Percentiles rank a stretch among this genome's conserved stretches.
Evolutionary conservation across 92 coral and sea anemone genomes (phyloP).

Genomic region (Zoanthus gigantus): DNA sequence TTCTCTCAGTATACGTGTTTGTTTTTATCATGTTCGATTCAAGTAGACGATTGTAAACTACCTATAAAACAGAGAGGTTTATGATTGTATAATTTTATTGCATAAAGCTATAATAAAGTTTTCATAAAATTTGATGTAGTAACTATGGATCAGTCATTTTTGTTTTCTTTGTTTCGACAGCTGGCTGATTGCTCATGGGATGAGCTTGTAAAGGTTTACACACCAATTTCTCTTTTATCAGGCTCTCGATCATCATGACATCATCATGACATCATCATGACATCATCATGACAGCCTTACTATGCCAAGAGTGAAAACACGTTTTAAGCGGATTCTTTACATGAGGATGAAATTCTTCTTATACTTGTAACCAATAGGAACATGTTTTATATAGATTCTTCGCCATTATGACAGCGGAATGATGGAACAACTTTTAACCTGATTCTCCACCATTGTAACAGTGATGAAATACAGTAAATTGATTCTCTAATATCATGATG

Average conservation of each 20-base stretch:
- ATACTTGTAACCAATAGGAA: too few species aligned
- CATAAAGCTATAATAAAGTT: too few species aligned
- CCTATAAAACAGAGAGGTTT: too few species aligned
- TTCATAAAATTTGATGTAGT: background rate
- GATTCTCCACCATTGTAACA: background rate
- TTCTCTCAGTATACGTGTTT: too few species aligned
- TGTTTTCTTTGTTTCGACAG: constrained; percentile 56
- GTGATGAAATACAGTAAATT: background rate
- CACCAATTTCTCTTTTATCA: constrained; percentile 76
- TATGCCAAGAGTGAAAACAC: background rate
- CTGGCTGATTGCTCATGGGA: constrained; percentile 97
- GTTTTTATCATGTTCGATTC: too few species aligned
- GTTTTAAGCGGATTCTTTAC: background rate
- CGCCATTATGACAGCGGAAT: background rate
- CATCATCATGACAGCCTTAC: background rate
- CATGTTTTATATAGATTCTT: background rate
- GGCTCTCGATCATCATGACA: background rate
- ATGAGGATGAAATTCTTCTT: too few species aligned
- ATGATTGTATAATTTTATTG: too few species aligned
- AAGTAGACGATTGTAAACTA: too few species aligned
- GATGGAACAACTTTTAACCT: too few species aligned
- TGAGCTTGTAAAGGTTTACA: constrained; percentile 79
- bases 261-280: background rate
- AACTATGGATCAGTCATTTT: background rate
- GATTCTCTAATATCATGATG: background rate